Percentiles rank a stretch among this genome's conserved stretches.
These are phyloP conservation scores for Iselma pallidipennis DNA, from an alignment of 2,888 invertebrate species.

Conservation along the genomic window DNA sequence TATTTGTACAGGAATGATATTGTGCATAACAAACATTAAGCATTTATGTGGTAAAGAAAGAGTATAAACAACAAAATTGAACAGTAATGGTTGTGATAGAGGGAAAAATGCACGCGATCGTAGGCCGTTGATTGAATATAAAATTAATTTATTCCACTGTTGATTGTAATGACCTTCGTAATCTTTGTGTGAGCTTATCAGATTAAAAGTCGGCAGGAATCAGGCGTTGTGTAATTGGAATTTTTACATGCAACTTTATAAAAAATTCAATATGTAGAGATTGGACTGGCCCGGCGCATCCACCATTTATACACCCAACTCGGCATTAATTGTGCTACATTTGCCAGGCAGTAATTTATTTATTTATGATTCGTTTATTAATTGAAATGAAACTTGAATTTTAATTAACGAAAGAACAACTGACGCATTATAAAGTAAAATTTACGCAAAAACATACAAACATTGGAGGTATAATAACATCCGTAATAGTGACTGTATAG, in stretches of 20 bases:
- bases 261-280: neutral
- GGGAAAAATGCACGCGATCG: neutral
- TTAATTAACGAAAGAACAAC: no score
- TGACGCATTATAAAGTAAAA: no score
- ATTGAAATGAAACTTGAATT: no score
- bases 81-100: no score
- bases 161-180: neutral
- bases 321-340: neutral
- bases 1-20: no score
- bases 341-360: neutral
- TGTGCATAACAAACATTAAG: no score
- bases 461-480: no score
- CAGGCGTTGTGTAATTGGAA: neutral
- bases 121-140: neutral
- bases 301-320: neutral
- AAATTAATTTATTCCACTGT: neutral
- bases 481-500: no score
- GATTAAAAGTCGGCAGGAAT: neutral
- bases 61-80: no score
- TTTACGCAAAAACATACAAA: no score
- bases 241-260: neutral
- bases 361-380: no score
- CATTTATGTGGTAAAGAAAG: no score
- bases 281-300: neutral
- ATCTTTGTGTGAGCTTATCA: neutral